Percentiles rank a stretch among this genome's conserved stretches.
Evolutionary conservation across 2,113 vertebrate genomes (phyloP).

Genomic region (Aspiorhynchus laticeps): DNA sequence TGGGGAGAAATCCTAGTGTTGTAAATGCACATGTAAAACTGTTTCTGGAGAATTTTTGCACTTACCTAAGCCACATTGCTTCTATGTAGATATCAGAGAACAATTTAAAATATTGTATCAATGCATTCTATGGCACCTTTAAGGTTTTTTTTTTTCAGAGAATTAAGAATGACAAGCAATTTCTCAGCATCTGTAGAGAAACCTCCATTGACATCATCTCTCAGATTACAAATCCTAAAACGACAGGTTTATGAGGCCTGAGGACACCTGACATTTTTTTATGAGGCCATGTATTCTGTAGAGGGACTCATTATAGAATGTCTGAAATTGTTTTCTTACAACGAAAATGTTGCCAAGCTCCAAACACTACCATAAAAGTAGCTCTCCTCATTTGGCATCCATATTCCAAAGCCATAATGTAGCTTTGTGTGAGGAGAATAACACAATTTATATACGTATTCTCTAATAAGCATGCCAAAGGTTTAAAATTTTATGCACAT

Average conservation of each 20-base stretch:
- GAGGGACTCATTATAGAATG: background rate
- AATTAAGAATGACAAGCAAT: constrained; percentile 37
- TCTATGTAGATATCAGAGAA: no score
- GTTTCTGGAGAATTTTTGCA: no score
- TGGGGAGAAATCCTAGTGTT: no score
- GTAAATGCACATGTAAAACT: no score
- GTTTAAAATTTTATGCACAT: background rate
- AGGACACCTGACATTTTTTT: background rate
- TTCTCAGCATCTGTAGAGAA: constrained; percentile 37
- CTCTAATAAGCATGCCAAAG: background rate
- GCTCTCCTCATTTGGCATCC: background rate
- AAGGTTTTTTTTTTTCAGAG: constrained; percentile 42
- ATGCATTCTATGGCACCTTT: no score
- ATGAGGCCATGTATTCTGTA: background rate
- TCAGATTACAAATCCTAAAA: constrained; percentile 16
- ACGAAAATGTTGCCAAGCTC: background rate
- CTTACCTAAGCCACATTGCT: no score
- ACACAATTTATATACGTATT: background rate
- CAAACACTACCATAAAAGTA: background rate
- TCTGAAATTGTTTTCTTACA: background rate
- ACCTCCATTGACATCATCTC: background rate
- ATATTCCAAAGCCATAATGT: background rate
- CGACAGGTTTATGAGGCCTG: background rate
- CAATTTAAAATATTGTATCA: no score
- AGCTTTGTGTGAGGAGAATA: background rate